A percentile compares a stretch with the other conserved stretches of the same genome.
Evolutionary conservation across 2,113 vertebrate species (phyloP).

Genomic region (Entelurus aequoreus): DNA sequence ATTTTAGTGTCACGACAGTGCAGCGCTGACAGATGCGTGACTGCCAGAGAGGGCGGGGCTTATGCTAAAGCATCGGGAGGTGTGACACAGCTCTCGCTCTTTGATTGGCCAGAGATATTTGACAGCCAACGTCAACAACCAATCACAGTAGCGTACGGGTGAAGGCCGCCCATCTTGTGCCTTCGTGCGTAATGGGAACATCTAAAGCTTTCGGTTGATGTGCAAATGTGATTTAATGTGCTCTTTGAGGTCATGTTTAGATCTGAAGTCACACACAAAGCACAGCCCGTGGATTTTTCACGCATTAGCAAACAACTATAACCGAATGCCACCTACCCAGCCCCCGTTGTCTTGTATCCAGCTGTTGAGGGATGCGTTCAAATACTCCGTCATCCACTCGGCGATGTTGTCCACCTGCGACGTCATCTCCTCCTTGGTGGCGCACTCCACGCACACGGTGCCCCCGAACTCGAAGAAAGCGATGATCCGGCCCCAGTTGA

Average conservation of each 20-base stretch:
- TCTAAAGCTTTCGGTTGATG: slow-evolving; percentile 15
- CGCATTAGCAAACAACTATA: slow-evolving; percentile 2
- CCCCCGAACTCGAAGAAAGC: slow-evolving; percentile 98
- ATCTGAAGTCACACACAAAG: background rate
- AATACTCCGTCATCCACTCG: slow-evolving; percentile 96
- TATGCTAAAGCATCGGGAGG: slow-evolving; percentile 54
- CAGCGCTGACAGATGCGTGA: slow-evolving; percentile 25
- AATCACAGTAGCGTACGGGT: slow-evolving; percentile 31
- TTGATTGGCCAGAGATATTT: slow-evolving; percentile 45
- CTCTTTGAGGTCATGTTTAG: background rate
- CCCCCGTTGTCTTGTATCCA: slow-evolving; percentile 99
- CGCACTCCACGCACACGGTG: slow-evolving; percentile 91
- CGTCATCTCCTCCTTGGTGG: slow-evolving; percentile 86
- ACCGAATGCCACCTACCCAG: slow-evolving; percentile 81
- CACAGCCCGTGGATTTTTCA: background rate
- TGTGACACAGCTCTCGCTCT: slow-evolving; percentile 53
- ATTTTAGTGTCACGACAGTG: background rate
- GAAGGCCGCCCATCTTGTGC: slow-evolving; percentile 18
- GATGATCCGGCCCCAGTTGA: slow-evolving; percentile 97
- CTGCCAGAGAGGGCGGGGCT: slow-evolving; percentile 35
- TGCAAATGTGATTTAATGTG: slow-evolving; percentile 16
- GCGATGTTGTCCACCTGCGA: slow-evolving; percentile 88
- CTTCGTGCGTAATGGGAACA: slow-evolving; percentile 37
- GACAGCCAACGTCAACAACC: slow-evolving; percentile 42
- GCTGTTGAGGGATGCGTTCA: slow-evolving; percentile 87